phyloP scores from a whole-genome alignment of 2,888 invertebrate genomes.

The Celastrina argiolus region DNA sequence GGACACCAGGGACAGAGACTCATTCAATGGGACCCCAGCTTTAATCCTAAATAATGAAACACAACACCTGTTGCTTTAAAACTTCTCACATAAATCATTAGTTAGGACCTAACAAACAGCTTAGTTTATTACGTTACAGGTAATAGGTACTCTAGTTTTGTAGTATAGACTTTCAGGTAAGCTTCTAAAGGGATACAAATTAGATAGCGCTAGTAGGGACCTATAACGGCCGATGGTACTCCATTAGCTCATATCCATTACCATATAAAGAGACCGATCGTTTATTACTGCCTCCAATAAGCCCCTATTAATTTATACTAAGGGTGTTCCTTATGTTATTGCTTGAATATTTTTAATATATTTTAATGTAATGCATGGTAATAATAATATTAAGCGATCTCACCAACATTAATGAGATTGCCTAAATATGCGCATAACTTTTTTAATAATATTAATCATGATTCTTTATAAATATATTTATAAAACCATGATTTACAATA shows the following conservation, averaged over 20 bases:
- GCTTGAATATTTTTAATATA: background rate
- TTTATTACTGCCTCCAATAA: slow-evolving; percentile 29
- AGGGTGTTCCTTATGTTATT: background rate
- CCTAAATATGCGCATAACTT: too few relatives aligned
- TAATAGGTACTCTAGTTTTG: too few relatives aligned
- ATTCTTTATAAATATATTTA: too few relatives aligned
- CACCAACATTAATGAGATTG: too few relatives aligned
- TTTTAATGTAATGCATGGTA: background rate
- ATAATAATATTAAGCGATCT: too few relatives aligned
- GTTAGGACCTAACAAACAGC: background rate
- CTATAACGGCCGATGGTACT: slow-evolving; percentile 20
- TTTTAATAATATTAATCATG: too few relatives aligned
- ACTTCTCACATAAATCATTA: background rate
- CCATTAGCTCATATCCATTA: slow-evolving; percentile 28
- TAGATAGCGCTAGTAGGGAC: slow-evolving; percentile 22
- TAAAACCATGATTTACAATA: too few relatives aligned
- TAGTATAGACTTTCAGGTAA: slow-evolving; percentile 23
- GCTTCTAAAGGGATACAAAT: slow-evolving; percentile 26
- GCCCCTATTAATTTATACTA: slow-evolving; percentile 26
- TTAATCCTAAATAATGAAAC: background rate
- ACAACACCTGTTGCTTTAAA: background rate
- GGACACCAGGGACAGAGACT: too few relatives aligned
- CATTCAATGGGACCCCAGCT: too few relatives aligned
- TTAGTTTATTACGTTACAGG: too few relatives aligned
- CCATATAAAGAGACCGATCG: slow-evolving; percentile 27